Conservation (phyloP, 2,888 invertebrate species). For the Cephalotes varians region DNA sequence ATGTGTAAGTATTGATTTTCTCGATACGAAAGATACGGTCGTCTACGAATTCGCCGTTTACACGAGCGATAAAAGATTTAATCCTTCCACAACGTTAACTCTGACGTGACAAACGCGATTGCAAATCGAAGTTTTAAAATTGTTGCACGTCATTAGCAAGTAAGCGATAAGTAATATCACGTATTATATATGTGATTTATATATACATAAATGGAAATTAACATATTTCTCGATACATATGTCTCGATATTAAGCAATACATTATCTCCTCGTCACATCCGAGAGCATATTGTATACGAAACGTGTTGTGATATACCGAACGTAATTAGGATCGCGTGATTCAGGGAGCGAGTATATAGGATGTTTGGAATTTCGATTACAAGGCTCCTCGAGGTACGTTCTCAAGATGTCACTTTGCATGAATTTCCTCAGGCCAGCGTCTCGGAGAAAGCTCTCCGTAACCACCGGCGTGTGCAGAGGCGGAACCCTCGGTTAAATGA, state of each 20-base stretch:
- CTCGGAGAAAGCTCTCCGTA: conserved; percentile 57
- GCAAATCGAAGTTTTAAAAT: conserved; percentile 5
- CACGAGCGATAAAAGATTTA: conserved; percentile 20
- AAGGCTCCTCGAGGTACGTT: conserved; percentile 33
- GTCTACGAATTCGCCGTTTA: conserved; percentile 30
- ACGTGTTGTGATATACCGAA: neutral
- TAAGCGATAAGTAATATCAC: neutral
- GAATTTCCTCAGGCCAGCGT: conserved; percentile 61
- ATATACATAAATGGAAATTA: neutral
- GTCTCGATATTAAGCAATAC: conserved; percentile 3
- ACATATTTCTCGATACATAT: conserved; percentile 7
- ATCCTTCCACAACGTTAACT: conserved; percentile 14
- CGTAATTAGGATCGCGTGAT: conserved; percentile 8
- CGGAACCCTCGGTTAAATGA: conserved; percentile 76
- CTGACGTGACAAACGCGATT: conserved; percentile 18
- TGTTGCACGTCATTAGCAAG: neutral
- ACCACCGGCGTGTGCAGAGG: conserved; percentile 41
- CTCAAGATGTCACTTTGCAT: conserved; percentile 73
- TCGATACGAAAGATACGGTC: conserved; percentile 36
- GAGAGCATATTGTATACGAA: conserved; percentile 4
- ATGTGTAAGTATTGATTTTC: conserved; percentile 68
- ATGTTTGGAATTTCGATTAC: conserved; percentile 60
- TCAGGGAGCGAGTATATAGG: neutral
- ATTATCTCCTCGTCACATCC: neutral
- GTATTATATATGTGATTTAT: neutral